These are phyloP conservation scores for Lepisosteus osseus DNA, from an alignment of 2,113 vertebrate species.

Conservation along the genomic window DNA sequence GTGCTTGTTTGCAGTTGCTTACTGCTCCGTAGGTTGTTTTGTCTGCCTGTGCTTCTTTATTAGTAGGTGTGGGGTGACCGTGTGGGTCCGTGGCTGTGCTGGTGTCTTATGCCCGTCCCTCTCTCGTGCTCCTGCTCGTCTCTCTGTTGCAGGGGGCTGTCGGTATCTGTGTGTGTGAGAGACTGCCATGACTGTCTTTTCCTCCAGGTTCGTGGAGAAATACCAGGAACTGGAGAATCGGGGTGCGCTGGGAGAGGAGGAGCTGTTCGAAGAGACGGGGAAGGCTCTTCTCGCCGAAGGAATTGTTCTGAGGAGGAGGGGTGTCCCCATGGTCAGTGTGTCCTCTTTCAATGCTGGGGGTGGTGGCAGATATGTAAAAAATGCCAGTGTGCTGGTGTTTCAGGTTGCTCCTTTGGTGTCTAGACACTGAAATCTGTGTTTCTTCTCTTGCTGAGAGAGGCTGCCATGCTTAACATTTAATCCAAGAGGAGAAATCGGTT, in stretches of 20 bases:
- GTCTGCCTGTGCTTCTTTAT: no score
- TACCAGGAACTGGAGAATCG: conserved; percentile 69
- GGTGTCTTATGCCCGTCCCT: no score
- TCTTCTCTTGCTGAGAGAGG: no score
- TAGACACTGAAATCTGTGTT: no score
- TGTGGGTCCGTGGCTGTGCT: not conserved
- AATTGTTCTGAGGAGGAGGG: conserved; percentile 65
- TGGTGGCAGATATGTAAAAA: no score
- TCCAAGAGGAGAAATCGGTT: no score
- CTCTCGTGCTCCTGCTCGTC: not conserved
- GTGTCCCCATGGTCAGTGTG: conserved; percentile 62
- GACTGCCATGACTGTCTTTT: not conserved
- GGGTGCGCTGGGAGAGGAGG: conserved; percentile 64
- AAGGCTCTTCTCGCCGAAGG: conserved; percentile 80
- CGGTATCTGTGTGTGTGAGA: not conserved
- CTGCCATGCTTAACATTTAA: no score
- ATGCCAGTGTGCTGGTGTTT: no score
- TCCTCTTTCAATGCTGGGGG: no score
- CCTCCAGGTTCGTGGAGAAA: conserved; percentile 83
- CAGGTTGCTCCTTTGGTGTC: no score
- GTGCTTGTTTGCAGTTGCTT: no score
- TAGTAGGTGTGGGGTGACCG: not conserved
- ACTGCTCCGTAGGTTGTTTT: no score
- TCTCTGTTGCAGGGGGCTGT: not conserved
- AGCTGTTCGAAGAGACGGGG: conserved; percentile 77